phyloP scores from a whole-genome alignment of 2,797 vertebrate genomes.

The Margarornis squamiger region DNA sequence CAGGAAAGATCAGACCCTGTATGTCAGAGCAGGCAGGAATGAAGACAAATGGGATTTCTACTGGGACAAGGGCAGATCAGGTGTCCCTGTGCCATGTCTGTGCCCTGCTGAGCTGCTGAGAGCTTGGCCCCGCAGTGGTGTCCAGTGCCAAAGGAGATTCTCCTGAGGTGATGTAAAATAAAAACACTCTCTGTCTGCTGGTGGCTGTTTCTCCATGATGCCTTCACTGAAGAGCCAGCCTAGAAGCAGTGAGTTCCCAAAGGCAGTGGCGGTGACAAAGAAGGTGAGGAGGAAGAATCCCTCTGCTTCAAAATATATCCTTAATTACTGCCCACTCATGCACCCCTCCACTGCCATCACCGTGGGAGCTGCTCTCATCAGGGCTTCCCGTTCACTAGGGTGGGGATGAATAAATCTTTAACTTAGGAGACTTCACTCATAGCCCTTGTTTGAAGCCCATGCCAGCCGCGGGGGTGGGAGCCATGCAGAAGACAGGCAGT shows the following conservation, averaged over 20 bases:
- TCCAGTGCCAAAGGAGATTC: background rate
- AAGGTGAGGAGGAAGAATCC: background rate
- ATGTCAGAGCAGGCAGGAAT: background rate
- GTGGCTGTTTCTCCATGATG: background rate
- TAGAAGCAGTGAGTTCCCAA: background rate
- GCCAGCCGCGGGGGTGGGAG: background rate
- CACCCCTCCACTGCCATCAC: background rate
- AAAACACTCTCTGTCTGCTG: background rate
- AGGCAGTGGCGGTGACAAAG: background rate
- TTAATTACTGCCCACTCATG: background rate
- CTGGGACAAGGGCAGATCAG: background rate
- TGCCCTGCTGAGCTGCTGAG: background rate
- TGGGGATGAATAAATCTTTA: background rate
- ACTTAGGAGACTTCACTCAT: background rate
- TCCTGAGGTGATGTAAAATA: background rate
- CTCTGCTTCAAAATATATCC: background rate
- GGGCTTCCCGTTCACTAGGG: background rate
- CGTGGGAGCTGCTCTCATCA: background rate
- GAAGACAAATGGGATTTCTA: background rate
- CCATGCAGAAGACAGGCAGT: background rate
- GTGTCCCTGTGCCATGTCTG: accelerated
- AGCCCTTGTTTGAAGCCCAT: background rate
- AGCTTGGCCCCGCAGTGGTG: background rate
- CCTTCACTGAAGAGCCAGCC: background rate
- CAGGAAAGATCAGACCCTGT: background rate